These are phyloP conservation scores for Lepidochitona cinerea DNA, from an alignment of 2,888 invertebrate genomes.

Conservation along the genomic window DNA sequence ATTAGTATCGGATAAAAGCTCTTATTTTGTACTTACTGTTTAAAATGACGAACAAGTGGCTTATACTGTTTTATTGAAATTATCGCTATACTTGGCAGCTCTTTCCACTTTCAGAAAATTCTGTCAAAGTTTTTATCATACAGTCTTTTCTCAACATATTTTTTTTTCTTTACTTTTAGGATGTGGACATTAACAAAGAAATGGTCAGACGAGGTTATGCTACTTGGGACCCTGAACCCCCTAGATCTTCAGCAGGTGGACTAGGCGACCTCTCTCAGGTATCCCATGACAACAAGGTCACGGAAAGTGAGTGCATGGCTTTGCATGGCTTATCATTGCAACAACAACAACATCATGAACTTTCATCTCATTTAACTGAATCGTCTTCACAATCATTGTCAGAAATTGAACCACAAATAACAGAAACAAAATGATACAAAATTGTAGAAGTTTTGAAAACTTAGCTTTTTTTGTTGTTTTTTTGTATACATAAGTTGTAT, in stretches of 20 bases:
- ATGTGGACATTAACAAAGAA: constrained; percentile 78
- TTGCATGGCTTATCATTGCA: background rate
- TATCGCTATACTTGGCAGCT: background rate
- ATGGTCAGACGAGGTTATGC: constrained; percentile 78
- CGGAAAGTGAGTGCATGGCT: constrained; percentile 4
- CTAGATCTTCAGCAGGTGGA: background rate
- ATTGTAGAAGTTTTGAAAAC: too few species aligned
- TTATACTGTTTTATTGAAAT: too few species aligned
- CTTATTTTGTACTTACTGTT: too few species aligned
- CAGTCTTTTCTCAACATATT: background rate
- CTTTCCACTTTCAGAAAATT: background rate
- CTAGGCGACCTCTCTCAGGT: background rate
- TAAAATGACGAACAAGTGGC: too few species aligned
- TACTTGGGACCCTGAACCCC: constrained; percentile 18
- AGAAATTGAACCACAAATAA: too few species aligned
- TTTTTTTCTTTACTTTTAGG: constrained; percentile 31
- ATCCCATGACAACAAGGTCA: constrained; percentile 2
- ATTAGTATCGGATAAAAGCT: too few species aligned
- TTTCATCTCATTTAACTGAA: too few species aligned
- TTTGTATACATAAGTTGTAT: too few species aligned
- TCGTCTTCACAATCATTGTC: too few species aligned
- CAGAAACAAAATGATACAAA: too few species aligned
- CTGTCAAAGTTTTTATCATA: background rate
- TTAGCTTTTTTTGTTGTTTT: too few species aligned
- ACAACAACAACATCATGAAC: too few species aligned